A percentile compares a stretch with the other conserved stretches of the same genome.
phyloP scores from a whole-genome alignment of 2,888 invertebrate species.

The Drosophila conformis region DNA sequence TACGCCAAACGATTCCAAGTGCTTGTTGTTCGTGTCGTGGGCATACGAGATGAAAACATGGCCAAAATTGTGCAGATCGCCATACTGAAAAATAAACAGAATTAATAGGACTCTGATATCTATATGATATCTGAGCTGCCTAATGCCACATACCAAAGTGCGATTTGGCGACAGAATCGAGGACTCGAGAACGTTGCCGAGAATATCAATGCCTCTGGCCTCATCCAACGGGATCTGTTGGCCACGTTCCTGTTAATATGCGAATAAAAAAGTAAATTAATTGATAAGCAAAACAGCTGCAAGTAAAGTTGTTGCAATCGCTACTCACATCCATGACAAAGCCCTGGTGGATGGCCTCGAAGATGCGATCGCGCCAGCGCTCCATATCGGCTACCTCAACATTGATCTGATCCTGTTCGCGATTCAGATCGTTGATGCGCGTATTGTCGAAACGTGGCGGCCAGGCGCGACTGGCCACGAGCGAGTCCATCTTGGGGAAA shows the following conservation, averaged over 20 bases:
- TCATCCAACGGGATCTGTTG: conserved; percentile 87
- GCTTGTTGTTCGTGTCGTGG: conserved; percentile 91
- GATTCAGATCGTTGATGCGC: conserved; percentile 87
- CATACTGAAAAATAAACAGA: conserved; percentile 86
- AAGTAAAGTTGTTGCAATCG: fast-evolving
- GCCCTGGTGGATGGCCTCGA: conserved; percentile 89
- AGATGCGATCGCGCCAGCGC: conserved; percentile 91
- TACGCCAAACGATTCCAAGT: conserved; percentile 91
- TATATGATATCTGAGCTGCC: neutral
- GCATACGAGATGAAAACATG: conserved; percentile 91
- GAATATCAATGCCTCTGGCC: conserved; percentile 89
- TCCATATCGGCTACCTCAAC: conserved; percentile 90
- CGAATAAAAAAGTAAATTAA: neutral
- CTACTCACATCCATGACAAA: conserved; percentile 86
- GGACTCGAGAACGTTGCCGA: conserved; percentile 93
- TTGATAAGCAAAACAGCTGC: fast-evolving
- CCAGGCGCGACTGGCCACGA: conserved; percentile 91
- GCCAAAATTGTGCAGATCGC: conserved; percentile 90
- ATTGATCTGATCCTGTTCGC: conserved; percentile 89
- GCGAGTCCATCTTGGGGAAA: conserved; percentile 93
- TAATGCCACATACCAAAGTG: conserved; percentile 82
- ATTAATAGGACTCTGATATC: too few species aligned
- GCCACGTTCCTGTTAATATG: conserved; percentile 86
- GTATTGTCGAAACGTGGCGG: conserved; percentile 89
- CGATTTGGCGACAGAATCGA: conserved; percentile 89